Base-by-base conservation (phyloP, 2,888 invertebrate species). In the Choristoneura rosaceana region DNA sequence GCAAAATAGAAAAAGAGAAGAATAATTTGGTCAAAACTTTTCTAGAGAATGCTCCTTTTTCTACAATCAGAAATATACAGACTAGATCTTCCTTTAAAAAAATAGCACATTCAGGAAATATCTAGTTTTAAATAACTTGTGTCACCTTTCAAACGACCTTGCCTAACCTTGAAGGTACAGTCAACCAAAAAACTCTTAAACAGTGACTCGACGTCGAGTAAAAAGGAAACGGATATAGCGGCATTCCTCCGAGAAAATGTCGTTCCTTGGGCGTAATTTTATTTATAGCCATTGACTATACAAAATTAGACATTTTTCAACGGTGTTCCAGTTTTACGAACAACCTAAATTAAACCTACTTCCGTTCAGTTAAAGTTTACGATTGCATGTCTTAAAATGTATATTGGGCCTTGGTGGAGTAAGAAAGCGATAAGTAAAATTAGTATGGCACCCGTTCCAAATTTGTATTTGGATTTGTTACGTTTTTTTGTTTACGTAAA, bases 161-260 rank as follows among this genome's bases (percentile, higher is more conserved):
- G 33, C 9, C 15, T 9, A 8, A 25, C 47, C 47, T 47, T 14
- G 8, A 5, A 34, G 15, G 62, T 62, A 67, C 67, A 67, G 67
- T 47, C 34, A 47, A 12, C 58, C 25, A 5, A 34, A 64, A 58
- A 70, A 63, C 34, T 34, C 33, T 58, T n/a, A 58, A 59, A 58
- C 34, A 43, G 70, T 25, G 45, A 62, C 33, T 62, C 59, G 41
- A 41, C 64, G 12, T 14, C 8, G 43, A 43, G 25, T 45, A 58
- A 34, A 50, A n/a, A 59, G 70, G 70, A 70, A 70, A 17, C 45
- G 64, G 64, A 70, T 59, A 70, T 70, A 45, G 64, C 64, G 59
- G 38, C 58, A 70, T 70, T 70, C 64, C 50, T 64, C 4, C 47
- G 25, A 47, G 58, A 64, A 70, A 70, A 10, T 15, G 17, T 12